Base-by-base conservation (phyloP, 1,140 invertebrate genomes). In the Drosophila kepulauana region DNA sequence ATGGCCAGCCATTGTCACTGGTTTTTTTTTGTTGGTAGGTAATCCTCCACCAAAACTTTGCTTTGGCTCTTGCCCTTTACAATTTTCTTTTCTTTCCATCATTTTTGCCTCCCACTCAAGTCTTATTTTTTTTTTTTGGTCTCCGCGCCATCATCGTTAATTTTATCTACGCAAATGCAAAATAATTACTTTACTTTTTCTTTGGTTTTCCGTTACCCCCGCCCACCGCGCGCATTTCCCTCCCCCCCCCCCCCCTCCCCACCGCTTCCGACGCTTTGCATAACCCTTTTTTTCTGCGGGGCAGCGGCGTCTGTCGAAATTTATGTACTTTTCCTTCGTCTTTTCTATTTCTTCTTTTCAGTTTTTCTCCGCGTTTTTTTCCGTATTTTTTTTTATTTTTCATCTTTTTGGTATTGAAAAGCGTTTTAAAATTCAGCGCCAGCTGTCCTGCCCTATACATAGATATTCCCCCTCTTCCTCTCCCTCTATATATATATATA, bases 141-240 rank as follows among this genome's bases (percentile, higher is more conserved):
- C 38, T 58, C 30, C 59, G 43, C 15, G 64, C 78, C 82, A 87
- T 86, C 82, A 87, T 86, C 82, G 82, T 87, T 87, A 87, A 87
- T 87, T 87, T 87, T 88, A 88, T 88, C 84, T 88, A 88, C 80
- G 84, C 84, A 88, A 88, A 88, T 88, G 84, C 84, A 88, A 88
- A 88, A 88, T 88, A 88, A 88, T 88, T 88, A 88, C 84, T 88
- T 88, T 88, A 88, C 84, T 88, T 87, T 88, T 87, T 88, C 82
- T 87, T 88, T 88, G 84, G 79, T 88, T 87, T 68, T 16, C 59
- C 45, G 20, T 70, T 64, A 57, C 10, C 69, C 33, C 33, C 28
- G 1, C 38, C 52, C 10, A 30, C 54, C 11, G 5, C 2, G 30
- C 30, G 30, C 30, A 6, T 33, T 33, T 16, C 15, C 20, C 15